phyloP scores from a whole-genome alignment of 2,113 vertebrate genomes.

The Carettochelys insculpta region DNA sequence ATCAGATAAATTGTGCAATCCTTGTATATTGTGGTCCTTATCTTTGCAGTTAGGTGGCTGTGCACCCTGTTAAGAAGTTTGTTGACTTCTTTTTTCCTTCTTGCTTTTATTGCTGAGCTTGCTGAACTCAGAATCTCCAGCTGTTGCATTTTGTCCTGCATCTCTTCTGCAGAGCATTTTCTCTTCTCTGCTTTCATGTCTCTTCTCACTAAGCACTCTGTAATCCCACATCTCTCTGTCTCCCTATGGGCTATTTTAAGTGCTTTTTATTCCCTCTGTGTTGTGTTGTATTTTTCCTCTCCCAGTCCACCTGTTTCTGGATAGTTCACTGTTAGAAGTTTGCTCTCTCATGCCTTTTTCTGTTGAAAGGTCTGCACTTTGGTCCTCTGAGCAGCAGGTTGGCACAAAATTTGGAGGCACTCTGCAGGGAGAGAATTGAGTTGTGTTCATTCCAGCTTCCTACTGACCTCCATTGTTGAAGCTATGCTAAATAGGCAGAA shows the following conservation, averaged over 20 bases:
- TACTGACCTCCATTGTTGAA: slow-evolving; percentile 15
- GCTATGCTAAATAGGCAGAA: background rate
- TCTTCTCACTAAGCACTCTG: background rate
- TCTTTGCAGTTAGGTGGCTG: background rate
- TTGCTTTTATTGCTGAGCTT: slow-evolving; percentile 20
- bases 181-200: background rate
- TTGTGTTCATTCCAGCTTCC: slow-evolving; percentile 34
- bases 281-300: background rate
- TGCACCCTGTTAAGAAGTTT: background rate
- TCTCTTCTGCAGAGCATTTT: slow-evolving; percentile 16
- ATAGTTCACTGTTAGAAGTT: background rate
- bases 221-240: background rate
- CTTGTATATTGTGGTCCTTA: slow-evolving; percentile 1
- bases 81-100: background rate
- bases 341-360: background rate
- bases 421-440: slow-evolving; percentile 36
- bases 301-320: background rate
- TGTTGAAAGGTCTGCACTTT: background rate
- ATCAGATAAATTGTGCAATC: background rate
- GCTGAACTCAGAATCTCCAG: background rate
- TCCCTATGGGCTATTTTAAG: background rate
- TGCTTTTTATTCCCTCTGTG: background rate
- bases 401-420: background rate
- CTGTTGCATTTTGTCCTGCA: background rate
- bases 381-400: slow-evolving; percentile 9